Evolutionary conservation across 2,113 vertebrate genomes (phyloP).

Genomic region (Ellobius talpinus): DNA sequence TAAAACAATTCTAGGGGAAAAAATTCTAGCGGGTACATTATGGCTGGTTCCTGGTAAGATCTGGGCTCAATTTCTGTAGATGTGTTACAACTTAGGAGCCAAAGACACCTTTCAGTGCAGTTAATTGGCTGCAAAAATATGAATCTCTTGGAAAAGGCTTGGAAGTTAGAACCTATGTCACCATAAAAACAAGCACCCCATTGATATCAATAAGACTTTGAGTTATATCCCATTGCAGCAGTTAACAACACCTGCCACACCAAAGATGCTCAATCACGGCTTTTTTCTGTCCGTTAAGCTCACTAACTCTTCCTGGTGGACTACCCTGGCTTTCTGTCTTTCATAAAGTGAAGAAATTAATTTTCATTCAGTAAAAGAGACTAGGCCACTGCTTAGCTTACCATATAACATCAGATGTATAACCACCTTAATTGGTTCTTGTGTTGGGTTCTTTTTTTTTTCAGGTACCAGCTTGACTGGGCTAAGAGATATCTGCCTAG

Average conservation of each 20-base stretch:
- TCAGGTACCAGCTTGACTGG: neutral
- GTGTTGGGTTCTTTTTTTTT: neutral
- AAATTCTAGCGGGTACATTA: slow-evolving; percentile 29
- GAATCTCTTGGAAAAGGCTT: slow-evolving; percentile 32
- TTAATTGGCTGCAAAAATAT: slow-evolving; percentile 71
- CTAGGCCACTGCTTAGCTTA: neutral
- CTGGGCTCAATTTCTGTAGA: slow-evolving; percentile 75
- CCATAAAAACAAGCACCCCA: neutral
- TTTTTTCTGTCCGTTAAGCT: neutral
- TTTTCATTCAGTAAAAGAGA: slow-evolving; percentile 21
- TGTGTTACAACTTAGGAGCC: slow-evolving; percentile 55
- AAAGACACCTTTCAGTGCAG: slow-evolving; percentile 58
- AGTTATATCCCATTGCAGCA: neutral
- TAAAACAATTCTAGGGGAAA: slow-evolving; percentile 42
- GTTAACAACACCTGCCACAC: neutral
- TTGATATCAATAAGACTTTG: slow-evolving; percentile 3
- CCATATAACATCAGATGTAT: neutral
- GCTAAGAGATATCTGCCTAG: neutral
- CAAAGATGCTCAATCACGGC: neutral
- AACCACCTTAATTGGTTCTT: neutral
- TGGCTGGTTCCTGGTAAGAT: slow-evolving; percentile 28
- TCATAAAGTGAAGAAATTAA: neutral
- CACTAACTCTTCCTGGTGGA: neutral
- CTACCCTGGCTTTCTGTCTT: neutral
- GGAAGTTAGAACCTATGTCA: slow-evolving; percentile 17